Evolutionary conservation across 1,140 invertebrate genomes (phyloP).

Genomic region (Holcopasites calliopsidis): DNA sequence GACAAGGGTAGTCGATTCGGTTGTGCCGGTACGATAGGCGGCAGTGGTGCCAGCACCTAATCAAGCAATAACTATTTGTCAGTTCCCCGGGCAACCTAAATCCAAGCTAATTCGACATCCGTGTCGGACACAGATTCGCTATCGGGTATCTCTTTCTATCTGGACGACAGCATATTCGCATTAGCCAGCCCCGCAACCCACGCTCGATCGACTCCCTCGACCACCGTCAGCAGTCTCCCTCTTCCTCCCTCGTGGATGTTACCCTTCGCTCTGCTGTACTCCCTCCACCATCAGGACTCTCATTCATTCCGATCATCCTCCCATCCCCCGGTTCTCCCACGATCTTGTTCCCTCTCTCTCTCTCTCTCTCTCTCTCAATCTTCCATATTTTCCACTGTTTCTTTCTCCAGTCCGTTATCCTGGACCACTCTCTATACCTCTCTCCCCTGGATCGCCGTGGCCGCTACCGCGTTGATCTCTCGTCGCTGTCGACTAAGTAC

Average conservation of each 20-base stretch:
- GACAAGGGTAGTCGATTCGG: conserved; percentile 36
- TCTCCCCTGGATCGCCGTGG: neutral
- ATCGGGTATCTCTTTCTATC: conserved; percentile 81
- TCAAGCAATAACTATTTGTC: conserved; percentile 81
- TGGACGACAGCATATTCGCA: conserved; percentile 80
- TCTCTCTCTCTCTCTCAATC: neutral
- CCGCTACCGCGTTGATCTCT: conserved; percentile 37
- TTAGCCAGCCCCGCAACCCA: conserved; percentile 79
- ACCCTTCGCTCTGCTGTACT: conserved; percentile 1
- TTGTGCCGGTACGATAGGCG: conserved; percentile 61
- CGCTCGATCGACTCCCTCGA: conserved; percentile 78
- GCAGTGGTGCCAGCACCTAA: conserved; percentile 76
- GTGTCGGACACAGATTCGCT: conserved; percentile 80
- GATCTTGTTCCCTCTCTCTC: conserved; percentile 14
- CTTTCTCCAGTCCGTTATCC: neutral
- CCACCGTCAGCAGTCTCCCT: conserved; percentile 70
- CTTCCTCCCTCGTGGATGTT: conserved; percentile 27
- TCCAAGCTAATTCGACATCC: conserved; percentile 81
- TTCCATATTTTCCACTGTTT: conserved; percentile 9
- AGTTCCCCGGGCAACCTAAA: conserved; percentile 80
- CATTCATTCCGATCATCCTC: conserved; percentile 49
- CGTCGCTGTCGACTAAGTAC: conserved; percentile 58
- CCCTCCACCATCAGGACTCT: conserved; percentile 57
- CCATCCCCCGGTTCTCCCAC: neutral
- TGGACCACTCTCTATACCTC: conserved; percentile 21